Conservation (phyloP, 2,888 invertebrate genomes). For the Drosophila macrothrix region DNA sequence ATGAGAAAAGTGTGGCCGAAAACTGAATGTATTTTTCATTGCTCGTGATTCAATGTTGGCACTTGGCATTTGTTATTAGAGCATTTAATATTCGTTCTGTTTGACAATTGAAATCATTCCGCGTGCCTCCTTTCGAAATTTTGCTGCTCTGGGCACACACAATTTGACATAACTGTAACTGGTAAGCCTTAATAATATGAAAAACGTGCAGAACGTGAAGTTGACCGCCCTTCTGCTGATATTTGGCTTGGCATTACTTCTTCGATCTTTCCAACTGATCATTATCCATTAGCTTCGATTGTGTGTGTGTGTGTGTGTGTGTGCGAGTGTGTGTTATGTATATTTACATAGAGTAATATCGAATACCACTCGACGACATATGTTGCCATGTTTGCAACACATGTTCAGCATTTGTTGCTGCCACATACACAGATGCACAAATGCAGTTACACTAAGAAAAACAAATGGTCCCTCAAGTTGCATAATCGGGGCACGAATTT, state of each 20-base stretch:
- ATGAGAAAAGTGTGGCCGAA: not conserved
- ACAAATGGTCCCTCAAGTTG: not conserved
- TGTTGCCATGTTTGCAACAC: conserved; percentile 64
- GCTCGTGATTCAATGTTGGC: not conserved
- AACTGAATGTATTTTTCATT: not conserved
- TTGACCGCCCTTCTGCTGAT: conserved; percentile 14
- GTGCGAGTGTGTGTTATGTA: not conserved
- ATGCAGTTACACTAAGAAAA: conserved; percentile 2
- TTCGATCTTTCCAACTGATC: conserved; percentile 10
- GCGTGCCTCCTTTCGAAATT: not conserved
- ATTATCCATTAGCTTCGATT: conserved; percentile 9
- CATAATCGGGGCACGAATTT: not conserved
- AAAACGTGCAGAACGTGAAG: conserved; percentile 51
- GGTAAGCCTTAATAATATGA: conserved; percentile 16
- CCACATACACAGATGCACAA: conserved; percentile 14
- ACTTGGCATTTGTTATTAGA: not conserved
- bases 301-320: not conserved
- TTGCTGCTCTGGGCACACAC: conserved; percentile 7
- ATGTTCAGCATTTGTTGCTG: conserved; percentile 69
- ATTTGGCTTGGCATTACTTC: conserved; percentile 15
- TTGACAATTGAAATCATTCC: not conserved
- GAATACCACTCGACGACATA: conserved; percentile 16
- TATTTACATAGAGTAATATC: conserved; percentile 15
- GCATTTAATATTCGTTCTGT: conserved; percentile 2
- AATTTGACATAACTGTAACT: conserved; percentile 10